Evolutionary conservation across 2,113 vertebrate genomes (phyloP).

Genomic region (Bagarius yarrelli): DNA sequence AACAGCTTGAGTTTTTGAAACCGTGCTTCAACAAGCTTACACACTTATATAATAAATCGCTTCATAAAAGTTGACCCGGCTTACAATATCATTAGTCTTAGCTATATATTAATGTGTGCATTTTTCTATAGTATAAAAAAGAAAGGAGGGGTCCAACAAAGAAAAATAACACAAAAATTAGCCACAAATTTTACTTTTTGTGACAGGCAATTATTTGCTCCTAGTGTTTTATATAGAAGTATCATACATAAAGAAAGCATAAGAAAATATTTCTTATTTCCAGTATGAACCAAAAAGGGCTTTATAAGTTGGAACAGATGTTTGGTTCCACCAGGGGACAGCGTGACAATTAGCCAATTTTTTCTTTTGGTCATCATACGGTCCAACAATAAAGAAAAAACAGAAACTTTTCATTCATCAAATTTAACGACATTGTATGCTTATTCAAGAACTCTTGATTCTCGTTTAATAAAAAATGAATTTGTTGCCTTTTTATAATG

Average conservation of each 20-base stretch:
- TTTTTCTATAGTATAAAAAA: not conserved
- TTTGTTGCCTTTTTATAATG: not conserved
- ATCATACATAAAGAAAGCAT: not conserved
- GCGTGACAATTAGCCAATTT: slow-evolving; percentile 7
- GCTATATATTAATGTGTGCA: not conserved
- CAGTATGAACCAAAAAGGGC: slow-evolving; percentile 18
- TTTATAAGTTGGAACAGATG: slow-evolving; percentile 27
- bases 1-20: slow-evolving; percentile 7
- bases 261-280: slow-evolving; percentile 7
- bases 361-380: slow-evolving; percentile 27
- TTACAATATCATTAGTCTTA: not conserved
- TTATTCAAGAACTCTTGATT: not conserved
- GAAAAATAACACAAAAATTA: not conserved
- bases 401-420: no score
- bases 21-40: not conserved
- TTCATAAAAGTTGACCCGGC: not conserved
- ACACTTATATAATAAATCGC: not conserved
- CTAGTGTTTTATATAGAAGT: not conserved
- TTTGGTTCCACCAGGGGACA: slow-evolving; percentile 13
- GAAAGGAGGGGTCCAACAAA: not conserved
- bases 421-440: not conserved
- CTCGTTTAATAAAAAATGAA: no score
- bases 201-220: no score
- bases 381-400: not conserved
- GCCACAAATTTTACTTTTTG: not conserved